Evolutionary conservation across 2,797 vertebrate species (phyloP), one percentile per base, ranked within the genome.

Genomic region (Sitta carolinensis): DNA sequence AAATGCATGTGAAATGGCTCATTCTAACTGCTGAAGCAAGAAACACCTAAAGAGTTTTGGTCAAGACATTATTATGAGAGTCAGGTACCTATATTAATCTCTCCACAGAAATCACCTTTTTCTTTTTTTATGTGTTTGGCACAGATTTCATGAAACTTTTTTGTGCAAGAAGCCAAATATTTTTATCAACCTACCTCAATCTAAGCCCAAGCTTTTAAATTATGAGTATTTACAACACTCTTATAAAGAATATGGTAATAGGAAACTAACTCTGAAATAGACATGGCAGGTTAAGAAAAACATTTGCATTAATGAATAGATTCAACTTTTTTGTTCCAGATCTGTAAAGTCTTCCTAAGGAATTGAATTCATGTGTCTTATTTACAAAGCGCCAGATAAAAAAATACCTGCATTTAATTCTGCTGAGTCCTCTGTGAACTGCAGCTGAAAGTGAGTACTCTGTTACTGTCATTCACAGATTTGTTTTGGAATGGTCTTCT

Each of bases 41-140:
- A 17, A 12, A 38, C 36, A 36, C 48, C 45, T 36, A 36, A 79
- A 89, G 81, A 57, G 20, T 14, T 87, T 87, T 74, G 61, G 34
- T 51, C 36, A 93, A 95, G 93, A 82, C 26, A 20, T 62, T 92
- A 94, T 63, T 97, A 91, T 94, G 61, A 89, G 62, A 84, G 78
- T 62, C 64, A 89, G 54, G 51, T 2, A 69, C 19, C 8, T 25
- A 8, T 47, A 52, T 55, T 67, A 58, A 57, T 57, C 5, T 50
- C n/a, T 91, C 51, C 32, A 50, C 6, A 59, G 13, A 79, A 82
- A 84, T 81, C 1, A 50, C 10, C 34, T 34, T 61, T 47, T 45
- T 30, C 67, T 90, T 45, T 21, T 26, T 47, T 59, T 43, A 66
- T 0, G 0, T 52, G 48, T 80, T 77, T 70, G 30, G 16, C 48